A percentile compares a stretch with the other conserved stretches of the same genome.
phyloP scores from a whole-genome alignment of 2,888 invertebrate genomes.

The Parnassius apollo region DNA sequence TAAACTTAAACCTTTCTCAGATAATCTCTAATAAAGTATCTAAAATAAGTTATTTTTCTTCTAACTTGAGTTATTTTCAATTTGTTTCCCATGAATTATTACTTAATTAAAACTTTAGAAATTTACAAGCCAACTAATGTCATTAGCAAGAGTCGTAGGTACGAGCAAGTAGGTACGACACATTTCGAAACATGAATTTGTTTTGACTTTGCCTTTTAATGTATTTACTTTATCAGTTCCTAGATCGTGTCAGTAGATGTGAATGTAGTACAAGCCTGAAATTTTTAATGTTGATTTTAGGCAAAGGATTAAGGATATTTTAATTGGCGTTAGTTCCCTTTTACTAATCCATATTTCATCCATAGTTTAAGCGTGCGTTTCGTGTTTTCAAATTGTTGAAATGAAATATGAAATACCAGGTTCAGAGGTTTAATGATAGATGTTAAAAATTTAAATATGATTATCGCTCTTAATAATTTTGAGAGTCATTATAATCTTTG shows the following conservation, averaged over 20 bases:
- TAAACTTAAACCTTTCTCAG: too few relatives aligned
- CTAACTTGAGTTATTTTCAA: background rate
- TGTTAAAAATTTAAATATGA: constrained; percentile 22
- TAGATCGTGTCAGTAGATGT: background rate
- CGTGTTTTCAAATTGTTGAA: constrained; percentile 6
- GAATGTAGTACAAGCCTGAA: background rate
- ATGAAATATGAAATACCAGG: background rate
- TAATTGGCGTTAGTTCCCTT: constrained; percentile 3
- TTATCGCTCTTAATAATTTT: too few relatives aligned
- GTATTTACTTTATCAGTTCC: background rate
- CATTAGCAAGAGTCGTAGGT: constrained; percentile 10
- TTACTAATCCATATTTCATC: background rate
- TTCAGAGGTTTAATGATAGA: background rate
- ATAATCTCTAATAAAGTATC: too few relatives aligned
- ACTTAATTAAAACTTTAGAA: constrained; percentile 6
- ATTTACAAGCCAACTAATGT: constrained; percentile 3
- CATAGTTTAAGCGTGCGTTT: constrained; percentile 1
- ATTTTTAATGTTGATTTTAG: background rate
- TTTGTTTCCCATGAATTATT: constrained; percentile 1
- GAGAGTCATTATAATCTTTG: too few relatives aligned
- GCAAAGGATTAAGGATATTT: background rate
- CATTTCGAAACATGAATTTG: background rate
- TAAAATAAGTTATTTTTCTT: too few relatives aligned
- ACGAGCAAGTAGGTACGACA: constrained; percentile 22
- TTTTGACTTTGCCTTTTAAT: constrained; percentile 8